Base-by-base conservation (phyloP, 2,113 vertebrate genomes). In the Poeciliopsis retropinna region DNA sequence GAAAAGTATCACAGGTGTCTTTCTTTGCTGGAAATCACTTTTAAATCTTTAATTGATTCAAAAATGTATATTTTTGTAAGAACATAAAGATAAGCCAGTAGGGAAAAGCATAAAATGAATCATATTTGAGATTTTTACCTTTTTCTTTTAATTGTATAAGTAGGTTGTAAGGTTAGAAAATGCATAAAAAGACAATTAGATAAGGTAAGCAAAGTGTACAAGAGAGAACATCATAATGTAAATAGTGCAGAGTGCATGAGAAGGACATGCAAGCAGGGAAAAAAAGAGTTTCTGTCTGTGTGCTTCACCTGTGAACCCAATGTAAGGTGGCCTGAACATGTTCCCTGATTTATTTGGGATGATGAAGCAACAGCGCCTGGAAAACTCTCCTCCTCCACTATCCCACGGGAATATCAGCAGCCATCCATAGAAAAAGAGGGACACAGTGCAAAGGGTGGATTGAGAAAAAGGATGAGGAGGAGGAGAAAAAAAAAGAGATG, bases 401-500 rank as follows among this genome's bases (percentile, higher is more conserved):
- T 95, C 94, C 94, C 94, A 95, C 93, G 94, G 94, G 94, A 95
- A 95, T 91, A 91, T 90, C 86, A 79, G 66, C 91, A 85, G 80
- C 92, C 91, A 91, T 93, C 92, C 91, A 91, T 86, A 83, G 41
- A 84, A 64, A 54, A 32, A 86, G 75, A 80, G 70, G 82, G 78
- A 85, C 60, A n/a, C 68, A 76, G 73, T 76, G 60, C 60, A 79
- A 83, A 76, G 80, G 71, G 78, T 73, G 65, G 81, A 71, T n/a
- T 60, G 86, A 81, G 79, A 73, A 79, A 62, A 70, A 64, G 60
- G 31, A 64, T 60, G 70, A 73, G 68, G 32, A 62, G 81, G 70
- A 76, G 57, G n/a, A n/a, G n/a, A n/a, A 65, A 67, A 63, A 70
- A 37, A 69, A 27, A 57, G 34, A 57, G 5, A 25, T 51, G 27